A percentile compares a stretch with the other conserved stretches of the same genome.
phyloP scores from a whole-genome alignment of 2,113 vertebrate species.

The Antechinus stuartii region DNA sequence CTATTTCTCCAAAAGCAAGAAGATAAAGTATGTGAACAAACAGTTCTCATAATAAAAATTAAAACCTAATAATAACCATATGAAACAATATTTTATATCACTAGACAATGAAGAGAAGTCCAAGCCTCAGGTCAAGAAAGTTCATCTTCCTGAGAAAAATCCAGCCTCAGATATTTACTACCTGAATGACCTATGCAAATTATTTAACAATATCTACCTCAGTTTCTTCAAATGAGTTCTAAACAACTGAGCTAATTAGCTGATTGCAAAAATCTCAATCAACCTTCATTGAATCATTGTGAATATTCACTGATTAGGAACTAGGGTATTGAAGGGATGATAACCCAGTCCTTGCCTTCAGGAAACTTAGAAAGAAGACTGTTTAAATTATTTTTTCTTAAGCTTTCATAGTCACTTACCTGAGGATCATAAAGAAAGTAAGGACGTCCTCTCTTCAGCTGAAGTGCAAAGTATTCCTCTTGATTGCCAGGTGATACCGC shows the following conservation, averaged over 20 bases:
- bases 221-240: no score
- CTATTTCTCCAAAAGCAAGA: no score
- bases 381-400: conserved; percentile 7
- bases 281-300: not conserved
- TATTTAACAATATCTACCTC: no score
- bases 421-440: conserved; percentile 96
- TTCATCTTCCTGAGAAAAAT: no score
- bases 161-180: no score
- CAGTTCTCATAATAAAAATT: no score
- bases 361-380: conserved; percentile 8
- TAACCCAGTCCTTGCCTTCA: conserved; percentile 25
- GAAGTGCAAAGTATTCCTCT: conserved; percentile 92
- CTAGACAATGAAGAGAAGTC: no score
- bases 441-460: conserved; percentile 89
- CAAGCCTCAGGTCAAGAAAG: no score
- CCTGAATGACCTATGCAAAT: no score
- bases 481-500: conserved; percentile 90
- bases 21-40: no score
- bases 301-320: not conserved
- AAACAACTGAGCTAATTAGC: not conserved
- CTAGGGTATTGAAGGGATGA: not conserved
- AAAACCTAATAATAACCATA: no score
- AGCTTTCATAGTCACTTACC: conserved; percentile 82
- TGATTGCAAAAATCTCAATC: not conserved
- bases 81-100: no score